Base-by-base conservation (phyloP, 2,888 invertebrate genomes). In the Dynastes tityus region DNA sequence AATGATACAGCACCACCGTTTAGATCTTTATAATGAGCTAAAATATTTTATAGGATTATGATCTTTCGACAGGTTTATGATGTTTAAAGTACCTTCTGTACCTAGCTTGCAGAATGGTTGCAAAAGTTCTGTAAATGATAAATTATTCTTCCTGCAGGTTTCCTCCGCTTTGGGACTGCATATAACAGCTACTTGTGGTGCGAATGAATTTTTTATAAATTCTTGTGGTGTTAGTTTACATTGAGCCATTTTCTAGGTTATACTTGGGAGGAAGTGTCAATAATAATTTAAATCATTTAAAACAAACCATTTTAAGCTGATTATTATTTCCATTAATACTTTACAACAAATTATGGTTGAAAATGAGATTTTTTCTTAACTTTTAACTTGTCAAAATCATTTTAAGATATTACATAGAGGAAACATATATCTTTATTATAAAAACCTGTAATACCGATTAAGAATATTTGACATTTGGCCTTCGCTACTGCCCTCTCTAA, bases 191-290 rank as follows among this genome's bases (percentile, higher is more conserved):
- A 98, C 92, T 88, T 95, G 92, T 0, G 98, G 98, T 65, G 96
- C 96, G 89, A 98, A 98, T 61, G 96, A 94, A 88, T 94, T 94
- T 89, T 95, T 95, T 82, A 98, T 95, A 88, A 97, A 96, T 89
- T 98, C 97, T 85, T 95, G 94, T 2, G 95, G 92, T 84, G 93
- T 93, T 85, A 91, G 90, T 86, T 92, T 93, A 85, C 91, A 92
- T 83, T 92, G 91, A 82, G 91, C 90, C 91, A 91, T 93, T 88
- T 68, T 73, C 40, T 73, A 73, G 73, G 73, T 73, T 73, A 73
- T 73, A 61, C 58, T 61, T 73, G 40, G 16, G 61, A 45, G 8
- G 45, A 73, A 61, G 16, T 61, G 27, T 73, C 73, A 73, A 37
- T 58, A n/a, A 22, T 32, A 73, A 61, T 45, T 73, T 45, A 61